Conservation (phyloP, 64 coral and sea anemone species). For the Hydrozoanthus tunicans region DNA sequence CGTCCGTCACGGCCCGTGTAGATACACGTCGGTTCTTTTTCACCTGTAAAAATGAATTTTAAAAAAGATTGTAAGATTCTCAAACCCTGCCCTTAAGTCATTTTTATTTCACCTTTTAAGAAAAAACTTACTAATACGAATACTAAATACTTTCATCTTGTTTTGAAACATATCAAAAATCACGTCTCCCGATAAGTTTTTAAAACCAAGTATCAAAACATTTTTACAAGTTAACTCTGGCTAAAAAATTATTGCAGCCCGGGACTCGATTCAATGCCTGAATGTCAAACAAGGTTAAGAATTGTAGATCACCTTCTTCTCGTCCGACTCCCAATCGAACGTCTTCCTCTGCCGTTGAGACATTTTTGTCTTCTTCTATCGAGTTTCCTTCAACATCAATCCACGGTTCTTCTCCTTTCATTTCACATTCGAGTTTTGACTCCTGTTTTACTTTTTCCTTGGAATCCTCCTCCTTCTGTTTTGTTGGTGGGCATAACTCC, state of each 20-base stretch:
- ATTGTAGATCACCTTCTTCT: not conserved
- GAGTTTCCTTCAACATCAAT: not conserved
- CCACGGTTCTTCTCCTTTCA: slow-evolving; percentile 6
- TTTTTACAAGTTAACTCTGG: too few species aligned
- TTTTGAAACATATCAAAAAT: too few species aligned
- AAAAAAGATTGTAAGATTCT: not conserved
- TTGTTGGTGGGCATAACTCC: not conserved
- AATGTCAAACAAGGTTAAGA: not conserved
- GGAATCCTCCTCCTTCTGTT: not conserved
- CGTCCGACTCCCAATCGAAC: not conserved
- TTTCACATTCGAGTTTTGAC: not conserved
- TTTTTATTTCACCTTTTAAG: not conserved
- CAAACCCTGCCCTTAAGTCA: not conserved
- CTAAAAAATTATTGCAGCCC: too few species aligned
- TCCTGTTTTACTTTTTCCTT: slow-evolving; percentile 28
- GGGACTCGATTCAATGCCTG: too few species aligned
- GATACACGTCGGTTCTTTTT: slow-evolving; percentile 4
- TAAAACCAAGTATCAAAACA: too few species aligned
- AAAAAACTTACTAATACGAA: not conserved
- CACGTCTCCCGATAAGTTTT: too few species aligned
- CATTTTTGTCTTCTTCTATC: not conserved
- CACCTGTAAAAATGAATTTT: not conserved
- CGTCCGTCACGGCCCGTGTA: slow-evolving; percentile 31
- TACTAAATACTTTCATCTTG: too few species aligned
- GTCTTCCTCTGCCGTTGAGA: slow-evolving; percentile 5